These are phyloP conservation scores for Cheilinus undulatus DNA, from an alignment of 2,113 vertebrate genomes.

Conservation along the genomic window DNA sequence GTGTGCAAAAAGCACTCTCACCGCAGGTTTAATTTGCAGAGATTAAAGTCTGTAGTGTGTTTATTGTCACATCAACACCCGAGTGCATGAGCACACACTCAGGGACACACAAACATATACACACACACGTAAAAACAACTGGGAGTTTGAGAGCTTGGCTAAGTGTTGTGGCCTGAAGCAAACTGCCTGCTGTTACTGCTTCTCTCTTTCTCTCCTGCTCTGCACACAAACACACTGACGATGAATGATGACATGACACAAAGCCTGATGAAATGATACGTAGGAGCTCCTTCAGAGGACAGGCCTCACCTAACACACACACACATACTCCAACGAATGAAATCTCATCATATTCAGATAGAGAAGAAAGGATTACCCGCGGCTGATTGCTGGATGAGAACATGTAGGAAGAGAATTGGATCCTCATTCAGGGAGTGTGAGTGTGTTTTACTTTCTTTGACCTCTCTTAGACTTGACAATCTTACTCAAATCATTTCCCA, in stretches of 20 bases:
- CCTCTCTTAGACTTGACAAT: constrained; percentile 59
- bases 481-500: constrained; percentile 13
- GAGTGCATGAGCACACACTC: background rate
- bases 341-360: constrained; percentile 81
- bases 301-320: constrained; percentile 48
- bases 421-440: constrained; percentile 52
- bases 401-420: constrained; percentile 76
- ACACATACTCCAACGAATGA: constrained; percentile 56
- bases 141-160: constrained; percentile 54
- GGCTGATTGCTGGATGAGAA: constrained; percentile 79
- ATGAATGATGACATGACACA: constrained; percentile 71
- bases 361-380: constrained; percentile 77
- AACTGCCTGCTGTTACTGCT: constrained; percentile 66
- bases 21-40: constrained; percentile 78
- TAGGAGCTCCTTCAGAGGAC: constrained; percentile 56
- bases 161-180: constrained; percentile 68
- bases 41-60: constrained; percentile 75
- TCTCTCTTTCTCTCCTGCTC: constrained; percentile 12
- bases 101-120: constrained; percentile 8
- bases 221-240: constrained; percentile 32
- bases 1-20: background rate
- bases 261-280: constrained; percentile 72
- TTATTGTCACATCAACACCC: constrained; percentile 31
- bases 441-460: constrained; percentile 39
- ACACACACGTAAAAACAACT: constrained; percentile 51